phyloP scores from a whole-genome alignment of 2,888 invertebrate species.

The Bursaphelenchus okinawaensis region DNA sequence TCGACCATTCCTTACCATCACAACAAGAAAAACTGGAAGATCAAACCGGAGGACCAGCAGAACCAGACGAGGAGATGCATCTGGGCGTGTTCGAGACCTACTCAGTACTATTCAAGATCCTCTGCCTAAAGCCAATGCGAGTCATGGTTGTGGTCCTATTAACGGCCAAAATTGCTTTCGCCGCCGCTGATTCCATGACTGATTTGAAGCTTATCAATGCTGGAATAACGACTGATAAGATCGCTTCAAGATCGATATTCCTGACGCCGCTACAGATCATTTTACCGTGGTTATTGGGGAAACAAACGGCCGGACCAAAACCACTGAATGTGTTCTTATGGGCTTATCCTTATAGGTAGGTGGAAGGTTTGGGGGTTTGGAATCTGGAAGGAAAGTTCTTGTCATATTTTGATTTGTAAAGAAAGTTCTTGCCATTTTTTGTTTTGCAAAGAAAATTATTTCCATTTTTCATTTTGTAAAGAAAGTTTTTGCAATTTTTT shows the following conservation, averaged over 20 bases:
- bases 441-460: no score
- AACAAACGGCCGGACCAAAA: constrained; percentile 78
- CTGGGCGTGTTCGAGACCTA: constrained; percentile 71
- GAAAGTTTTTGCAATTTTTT: no score
- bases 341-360: constrained; percentile 70
- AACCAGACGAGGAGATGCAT: constrained; percentile 62
- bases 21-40: background rate
- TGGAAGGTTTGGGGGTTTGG: no score
- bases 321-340: constrained; percentile 82
- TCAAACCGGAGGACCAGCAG: constrained; percentile 21
- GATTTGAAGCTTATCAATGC: constrained; percentile 80
- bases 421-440: no score
- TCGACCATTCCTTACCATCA: constrained; percentile 58
- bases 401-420: no score
- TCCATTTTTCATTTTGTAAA: no score
- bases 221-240: constrained; percentile 87
- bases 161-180: constrained; percentile 90
- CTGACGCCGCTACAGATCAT: constrained; percentile 87
- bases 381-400: no score
- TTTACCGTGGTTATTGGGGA: constrained; percentile 76
- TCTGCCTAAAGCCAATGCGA: constrained; percentile 75
- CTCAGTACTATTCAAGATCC: constrained; percentile 73
- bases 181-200: constrained; percentile 89
- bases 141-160: constrained; percentile 74
- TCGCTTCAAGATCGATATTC: constrained; percentile 86